These are phyloP conservation scores for Nomia melanderi DNA, from an alignment of 1,140 invertebrate genomes.

Conservation along the genomic window DNA sequence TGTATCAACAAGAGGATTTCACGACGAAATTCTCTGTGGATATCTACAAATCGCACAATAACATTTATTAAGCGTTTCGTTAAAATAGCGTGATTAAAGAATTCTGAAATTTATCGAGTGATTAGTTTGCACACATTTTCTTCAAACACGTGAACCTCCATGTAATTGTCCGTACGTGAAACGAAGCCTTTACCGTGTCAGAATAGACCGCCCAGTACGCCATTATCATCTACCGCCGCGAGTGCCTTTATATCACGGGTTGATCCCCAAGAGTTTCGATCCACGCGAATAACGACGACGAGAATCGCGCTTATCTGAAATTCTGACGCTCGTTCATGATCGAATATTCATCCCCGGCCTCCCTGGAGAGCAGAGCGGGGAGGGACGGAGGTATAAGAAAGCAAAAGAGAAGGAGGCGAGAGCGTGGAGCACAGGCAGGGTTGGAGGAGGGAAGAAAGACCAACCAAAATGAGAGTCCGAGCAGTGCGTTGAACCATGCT, in stretches of 20 bases:
- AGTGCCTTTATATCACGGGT: constrained; percentile 35
- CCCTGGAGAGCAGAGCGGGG: constrained; percentile 28
- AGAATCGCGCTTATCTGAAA: constrained; percentile 58
- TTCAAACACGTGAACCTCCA: too few relatives aligned
- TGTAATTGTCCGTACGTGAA: not conserved
- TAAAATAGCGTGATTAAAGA: not conserved
- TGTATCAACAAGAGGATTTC: too few relatives aligned
- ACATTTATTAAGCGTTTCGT: too few relatives aligned
- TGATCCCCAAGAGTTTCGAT: constrained; percentile 53
- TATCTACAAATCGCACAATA: too few relatives aligned
- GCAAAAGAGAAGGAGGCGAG: constrained; percentile 23
- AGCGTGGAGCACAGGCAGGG: not conserved
- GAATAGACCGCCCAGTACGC: constrained; percentile 4
- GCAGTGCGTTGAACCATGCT: constrained; percentile 62
- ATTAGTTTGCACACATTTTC: too few relatives aligned
- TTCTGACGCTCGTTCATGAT: constrained; percentile 58
- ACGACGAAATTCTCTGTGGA: too few relatives aligned
- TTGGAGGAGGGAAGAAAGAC: constrained; percentile 29
- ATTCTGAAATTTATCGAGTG: not conserved
- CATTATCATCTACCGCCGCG: constrained; percentile 39
- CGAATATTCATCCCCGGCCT: constrained; percentile 60
- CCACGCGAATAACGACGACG: constrained; percentile 35
- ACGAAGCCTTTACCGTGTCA: not conserved
- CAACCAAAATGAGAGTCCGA: constrained; percentile 52
- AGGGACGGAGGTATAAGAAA: constrained; percentile 17